Base-by-base conservation (phyloP, 2,888 invertebrate species). In the Psylliodes chrysocephalus region DNA sequence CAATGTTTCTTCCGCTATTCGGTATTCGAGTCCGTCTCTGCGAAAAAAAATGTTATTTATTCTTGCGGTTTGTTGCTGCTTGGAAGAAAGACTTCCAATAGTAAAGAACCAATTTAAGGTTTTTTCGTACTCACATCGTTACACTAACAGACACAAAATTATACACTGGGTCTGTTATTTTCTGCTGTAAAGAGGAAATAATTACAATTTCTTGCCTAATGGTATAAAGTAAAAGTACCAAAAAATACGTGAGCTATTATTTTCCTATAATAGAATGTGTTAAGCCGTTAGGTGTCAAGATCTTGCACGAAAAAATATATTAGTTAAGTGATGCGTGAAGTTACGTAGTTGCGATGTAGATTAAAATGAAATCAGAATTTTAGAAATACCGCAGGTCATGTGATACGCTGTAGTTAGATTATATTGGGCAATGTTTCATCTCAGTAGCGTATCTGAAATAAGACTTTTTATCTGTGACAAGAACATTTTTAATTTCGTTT, bases 91-190 rank as follows among this genome's bases (percentile, higher is more conserved):
- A 40, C 18, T 59, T 59, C 25, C 51, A 59, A 59, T 59, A 35
- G 40, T 59, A 59, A 59, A 59, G 56, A 64, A 56, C 60, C 60
- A 60, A 64, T 60, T 60, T 60, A 55, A 40, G 25, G 12, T 44
- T 55, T 56, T 60, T 30, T 49, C 40, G 8, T 46, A 52, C 52
- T 51, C 57, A 55, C 57, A 49, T 64, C 60, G 60, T 64, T 66
- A 60, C 59, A 63, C 59, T 63, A 66, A 54, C 66, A 59, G 55
- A 62, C 59, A 62, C 59, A 42, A 60, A 66, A 66, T 66, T 62
- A 60, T 60, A 62, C 44, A 49, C 59, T 51, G 42, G 62, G 49
- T 25, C 19, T 59, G 64, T 64, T 63, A 66, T 60, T 66, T 55
- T 51, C 59, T 59, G 35, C 49, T 40, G 59, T 66, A 51, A 54